Evolutionary conservation across 1,140 invertebrate species (phyloP).

Genomic region (Euura saliciscinereae): DNA sequence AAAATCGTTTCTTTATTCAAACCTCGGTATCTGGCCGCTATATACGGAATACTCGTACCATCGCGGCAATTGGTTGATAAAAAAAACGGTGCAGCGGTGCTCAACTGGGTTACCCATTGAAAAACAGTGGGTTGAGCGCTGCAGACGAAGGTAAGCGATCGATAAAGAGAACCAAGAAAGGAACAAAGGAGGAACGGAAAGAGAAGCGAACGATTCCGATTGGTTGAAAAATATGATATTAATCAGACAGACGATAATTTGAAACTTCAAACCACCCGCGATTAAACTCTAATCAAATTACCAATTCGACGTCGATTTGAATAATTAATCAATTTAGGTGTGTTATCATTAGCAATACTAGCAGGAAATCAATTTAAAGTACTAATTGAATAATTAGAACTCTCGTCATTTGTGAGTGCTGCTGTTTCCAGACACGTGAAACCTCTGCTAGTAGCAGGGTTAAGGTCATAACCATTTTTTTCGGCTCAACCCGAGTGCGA

Average conservation of each 20-base stretch:
- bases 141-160: conserved; percentile 1
- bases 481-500: no score
- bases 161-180: not conserved
- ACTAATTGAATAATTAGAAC: no score
- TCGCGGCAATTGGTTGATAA: not conserved
- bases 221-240: not conserved
- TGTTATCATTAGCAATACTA: not conserved
- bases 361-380: not conserved
- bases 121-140: not conserved
- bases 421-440: no score
- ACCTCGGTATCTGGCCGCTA: no score
- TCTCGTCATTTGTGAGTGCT: no score
- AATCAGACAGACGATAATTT: not conserved
- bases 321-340: not conserved
- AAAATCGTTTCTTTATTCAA: no score
- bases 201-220: not conserved
- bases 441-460: no score
- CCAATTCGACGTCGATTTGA: not conserved
- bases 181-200: not conserved
- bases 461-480: no score
- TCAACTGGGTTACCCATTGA: not conserved
- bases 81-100: not conserved
- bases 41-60: not conserved
- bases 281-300: not conserved
- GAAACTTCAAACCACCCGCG: not conserved